Evolutionary conservation across 2,888 invertebrate genomes (phyloP).

Genomic region (Tenthredo notha): DNA sequence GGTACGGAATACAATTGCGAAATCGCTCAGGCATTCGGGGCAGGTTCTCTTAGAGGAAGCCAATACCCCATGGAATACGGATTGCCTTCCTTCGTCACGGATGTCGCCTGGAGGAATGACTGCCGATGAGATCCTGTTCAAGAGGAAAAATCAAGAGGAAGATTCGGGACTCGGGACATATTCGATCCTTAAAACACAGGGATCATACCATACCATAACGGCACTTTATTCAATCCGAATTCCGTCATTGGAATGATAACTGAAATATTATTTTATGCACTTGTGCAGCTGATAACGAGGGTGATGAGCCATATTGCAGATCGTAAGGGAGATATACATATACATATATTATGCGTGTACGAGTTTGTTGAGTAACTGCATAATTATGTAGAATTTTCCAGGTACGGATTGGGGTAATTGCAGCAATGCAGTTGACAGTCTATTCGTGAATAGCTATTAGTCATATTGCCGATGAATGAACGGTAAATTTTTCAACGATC

Average conservation of each 20-base stretch:
- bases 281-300: neutral
- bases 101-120: constrained; percentile 32
- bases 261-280: neutral
- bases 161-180: neutral
- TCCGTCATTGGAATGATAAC: neutral
- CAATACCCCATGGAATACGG: constrained; percentile 49
- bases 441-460: constrained; percentile 10
- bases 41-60: constrained; percentile 39
- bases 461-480: neutral
- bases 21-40: constrained; percentile 40
- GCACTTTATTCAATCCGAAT: neutral
- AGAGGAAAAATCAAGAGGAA: neutral
- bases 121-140: neutral
- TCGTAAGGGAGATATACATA: neutral
- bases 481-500: constrained; percentile 11
- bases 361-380: constrained; percentile 19
- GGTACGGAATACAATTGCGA: constrained; percentile 47
- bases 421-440: neutral
- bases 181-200: neutral
- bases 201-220: neutral
- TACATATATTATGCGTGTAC: neutral
- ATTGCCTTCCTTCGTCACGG: constrained; percentile 37
- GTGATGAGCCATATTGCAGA: neutral
- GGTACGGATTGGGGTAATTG: constrained; percentile 10
- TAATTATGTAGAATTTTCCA: constrained; percentile 25